phyloP scores from a whole-genome alignment of 2,113 vertebrate species.

The Piaya cayana region DNA sequence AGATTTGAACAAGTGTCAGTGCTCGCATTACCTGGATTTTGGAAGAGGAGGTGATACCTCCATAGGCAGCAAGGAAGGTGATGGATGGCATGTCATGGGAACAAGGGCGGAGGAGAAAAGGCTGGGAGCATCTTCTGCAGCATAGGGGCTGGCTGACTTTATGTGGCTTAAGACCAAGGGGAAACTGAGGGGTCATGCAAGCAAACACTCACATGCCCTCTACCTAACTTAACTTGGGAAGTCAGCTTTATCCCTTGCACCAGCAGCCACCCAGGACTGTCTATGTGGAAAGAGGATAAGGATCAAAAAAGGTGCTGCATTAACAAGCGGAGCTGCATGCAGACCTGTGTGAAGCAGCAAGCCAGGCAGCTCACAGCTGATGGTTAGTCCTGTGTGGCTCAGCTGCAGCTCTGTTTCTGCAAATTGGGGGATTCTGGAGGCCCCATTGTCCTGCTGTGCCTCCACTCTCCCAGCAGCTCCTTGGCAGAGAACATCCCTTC shows the following conservation, averaged over 20 bases:
- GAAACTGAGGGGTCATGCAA: fast-evolving
- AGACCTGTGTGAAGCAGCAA: fast-evolving
- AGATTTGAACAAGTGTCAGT: neutral
- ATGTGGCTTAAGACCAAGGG: neutral
- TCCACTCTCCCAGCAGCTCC: neutral
- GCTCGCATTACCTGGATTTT: neutral
- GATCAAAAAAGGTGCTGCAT: fast-evolving
- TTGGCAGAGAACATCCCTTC: neutral
- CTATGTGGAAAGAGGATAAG: fast-evolving
- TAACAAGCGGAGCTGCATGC: neutral
- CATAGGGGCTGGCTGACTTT: neutral
- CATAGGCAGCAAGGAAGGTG: neutral
- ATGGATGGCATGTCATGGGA: neutral
- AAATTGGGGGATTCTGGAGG: neutral
- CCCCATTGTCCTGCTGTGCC: neutral
- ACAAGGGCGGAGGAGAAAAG: neutral
- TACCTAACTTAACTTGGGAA: neutral
- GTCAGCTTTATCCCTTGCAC: fast-evolving
- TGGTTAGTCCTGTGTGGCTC: fast-evolving
- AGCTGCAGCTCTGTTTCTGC: neutral
- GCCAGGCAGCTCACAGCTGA: neutral
- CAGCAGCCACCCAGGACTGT: fast-evolving
- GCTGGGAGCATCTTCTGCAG: neutral
- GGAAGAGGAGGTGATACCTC: neutral
- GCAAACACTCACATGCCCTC: neutral